phyloP scores from a whole-genome alignment of 2,113 vertebrate species.

The Pyrgilauda ruficollis region DNA sequence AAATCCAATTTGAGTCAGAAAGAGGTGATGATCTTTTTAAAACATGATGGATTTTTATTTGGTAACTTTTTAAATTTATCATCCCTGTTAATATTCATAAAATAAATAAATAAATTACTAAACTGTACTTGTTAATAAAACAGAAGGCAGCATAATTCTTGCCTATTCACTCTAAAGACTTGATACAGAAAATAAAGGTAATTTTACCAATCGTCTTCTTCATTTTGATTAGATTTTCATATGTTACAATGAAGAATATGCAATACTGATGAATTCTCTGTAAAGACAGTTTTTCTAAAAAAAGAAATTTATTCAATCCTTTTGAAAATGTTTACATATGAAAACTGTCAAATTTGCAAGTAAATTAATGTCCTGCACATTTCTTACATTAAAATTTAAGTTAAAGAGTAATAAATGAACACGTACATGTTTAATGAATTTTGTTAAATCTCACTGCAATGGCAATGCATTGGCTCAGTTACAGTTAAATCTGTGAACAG shows the following conservation, averaged over 20 bases:
- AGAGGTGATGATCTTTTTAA: background rate
- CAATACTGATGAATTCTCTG: background rate
- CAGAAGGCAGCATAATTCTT: background rate
- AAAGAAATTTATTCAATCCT: background rate
- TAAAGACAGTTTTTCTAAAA: background rate
- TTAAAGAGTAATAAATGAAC: background rate
- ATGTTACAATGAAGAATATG: background rate
- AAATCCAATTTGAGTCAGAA: background rate
- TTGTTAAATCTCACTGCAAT: background rate
- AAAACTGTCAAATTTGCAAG: background rate
- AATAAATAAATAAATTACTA: background rate
- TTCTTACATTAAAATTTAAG: background rate
- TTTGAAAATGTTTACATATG: background rate
- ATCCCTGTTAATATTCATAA: background rate
- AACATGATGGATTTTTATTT: background rate
- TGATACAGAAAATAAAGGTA: background rate
- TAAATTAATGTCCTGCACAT: background rate
- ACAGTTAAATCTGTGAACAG: slow-evolving; percentile 35
- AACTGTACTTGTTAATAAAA: background rate
- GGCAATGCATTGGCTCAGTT: background rate
- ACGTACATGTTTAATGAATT: background rate
- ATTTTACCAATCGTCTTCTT: background rate
- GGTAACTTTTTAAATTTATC: background rate
- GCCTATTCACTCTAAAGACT: background rate
- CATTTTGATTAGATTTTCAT: background rate